Conservation (phyloP, 2,888 invertebrate species). For the Tryphoninae sp. region DNA sequence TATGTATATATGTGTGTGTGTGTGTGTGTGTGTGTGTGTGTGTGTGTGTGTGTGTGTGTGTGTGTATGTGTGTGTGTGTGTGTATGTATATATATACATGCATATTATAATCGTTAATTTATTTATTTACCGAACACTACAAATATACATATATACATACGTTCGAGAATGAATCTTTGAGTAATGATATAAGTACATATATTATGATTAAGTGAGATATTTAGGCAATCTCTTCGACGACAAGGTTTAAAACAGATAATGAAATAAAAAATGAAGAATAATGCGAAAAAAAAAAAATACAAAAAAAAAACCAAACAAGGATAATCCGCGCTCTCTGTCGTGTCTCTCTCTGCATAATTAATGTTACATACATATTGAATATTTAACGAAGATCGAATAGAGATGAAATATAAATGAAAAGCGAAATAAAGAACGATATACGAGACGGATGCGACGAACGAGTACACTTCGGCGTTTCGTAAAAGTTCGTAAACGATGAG, state of each 20-base stretch:
- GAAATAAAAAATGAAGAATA: constrained; percentile 6
- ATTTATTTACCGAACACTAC: constrained; percentile 65
- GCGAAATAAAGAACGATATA: constrained; percentile 61
- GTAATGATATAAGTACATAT: constrained; percentile 54
- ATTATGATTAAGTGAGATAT: constrained; percentile 52
- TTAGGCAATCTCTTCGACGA: constrained; percentile 48
- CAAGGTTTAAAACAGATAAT: constrained; percentile 41
- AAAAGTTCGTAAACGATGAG: neutral
- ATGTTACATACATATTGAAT: constrained; percentile 74
- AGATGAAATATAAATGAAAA: constrained; percentile 53
- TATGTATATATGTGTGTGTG: too few species aligned
- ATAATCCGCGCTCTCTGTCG: constrained; percentile 75
- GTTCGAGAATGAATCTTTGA: constrained; percentile 67
- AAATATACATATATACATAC: constrained; percentile 69
- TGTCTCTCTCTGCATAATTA: constrained; percentile 78
- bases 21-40: too few species aligned
- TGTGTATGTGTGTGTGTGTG: neutral
- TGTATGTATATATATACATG: constrained; percentile 25
- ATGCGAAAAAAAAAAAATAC: constrained; percentile 27
- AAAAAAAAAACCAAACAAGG: constrained; percentile 53
- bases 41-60: neutral
- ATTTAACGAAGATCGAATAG: constrained; percentile 63
- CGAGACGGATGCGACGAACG: constrained; percentile 61
- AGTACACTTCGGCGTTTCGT: constrained; percentile 34
- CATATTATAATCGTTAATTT: constrained; percentile 56